Evolutionary conservation across 2,113 vertebrate species (phyloP).

Genomic region (Mustela nigripes): DNA sequence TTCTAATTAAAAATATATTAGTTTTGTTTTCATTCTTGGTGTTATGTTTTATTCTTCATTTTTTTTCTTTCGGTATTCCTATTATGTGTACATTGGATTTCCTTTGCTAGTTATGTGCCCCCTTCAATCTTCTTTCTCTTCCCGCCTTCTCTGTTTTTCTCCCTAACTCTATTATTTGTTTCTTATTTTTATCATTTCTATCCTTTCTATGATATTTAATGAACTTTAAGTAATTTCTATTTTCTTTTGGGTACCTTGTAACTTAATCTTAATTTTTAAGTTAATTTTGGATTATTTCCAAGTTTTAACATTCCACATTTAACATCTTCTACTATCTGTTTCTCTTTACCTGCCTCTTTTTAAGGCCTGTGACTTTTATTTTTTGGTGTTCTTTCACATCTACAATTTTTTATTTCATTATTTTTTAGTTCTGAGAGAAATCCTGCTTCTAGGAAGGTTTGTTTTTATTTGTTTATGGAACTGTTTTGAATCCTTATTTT

Average conservation of each 20-base stretch:
- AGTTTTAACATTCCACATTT: background rate
- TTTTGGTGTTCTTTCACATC: background rate
- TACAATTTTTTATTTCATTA: background rate
- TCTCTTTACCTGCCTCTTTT: background rate
- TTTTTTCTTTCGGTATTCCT: background rate
- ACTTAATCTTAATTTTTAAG: background rate
- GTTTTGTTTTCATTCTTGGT: background rate
- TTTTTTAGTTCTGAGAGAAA: background rate
- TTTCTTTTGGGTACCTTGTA: background rate
- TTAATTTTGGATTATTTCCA: conserved; percentile 15
- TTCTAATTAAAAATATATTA: background rate
- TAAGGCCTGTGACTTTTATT: background rate
- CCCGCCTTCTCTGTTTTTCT: background rate
- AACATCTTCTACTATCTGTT: background rate
- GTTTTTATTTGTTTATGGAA: background rate
- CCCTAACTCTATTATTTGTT: background rate
- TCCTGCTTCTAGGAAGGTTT: background rate
- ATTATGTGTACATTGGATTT: background rate
- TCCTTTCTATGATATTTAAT: background rate
- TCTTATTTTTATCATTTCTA: background rate
- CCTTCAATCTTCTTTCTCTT: background rate
- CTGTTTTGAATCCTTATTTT: background rate
- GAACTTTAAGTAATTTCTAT: background rate
- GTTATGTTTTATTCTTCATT: background rate
- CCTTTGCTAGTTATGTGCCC: background rate